These are phyloP conservation scores for Eurytoma californica DNA, from an alignment of 2,888 invertebrate species.

Conservation along the genomic window DNA sequence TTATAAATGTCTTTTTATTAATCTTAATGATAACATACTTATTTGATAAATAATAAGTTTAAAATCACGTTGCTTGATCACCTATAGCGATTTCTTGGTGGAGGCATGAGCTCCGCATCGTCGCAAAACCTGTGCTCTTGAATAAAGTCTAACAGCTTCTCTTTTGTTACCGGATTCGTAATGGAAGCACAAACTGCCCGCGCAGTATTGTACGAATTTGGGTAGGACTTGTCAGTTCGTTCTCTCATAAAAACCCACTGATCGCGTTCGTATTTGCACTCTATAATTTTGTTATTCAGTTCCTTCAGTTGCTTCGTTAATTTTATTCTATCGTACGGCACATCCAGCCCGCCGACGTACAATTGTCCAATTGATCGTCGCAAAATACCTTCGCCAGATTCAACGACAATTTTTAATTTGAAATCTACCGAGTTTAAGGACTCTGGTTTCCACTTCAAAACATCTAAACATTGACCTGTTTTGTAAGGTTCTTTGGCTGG, in stretches of 20 bases:
- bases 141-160: slow-evolving; percentile 85
- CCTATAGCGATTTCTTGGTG: slow-evolving; percentile 78
- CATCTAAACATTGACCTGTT: slow-evolving; percentile 87
- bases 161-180: slow-evolving; percentile 88
- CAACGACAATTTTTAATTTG: slow-evolving; percentile 86
- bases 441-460: slow-evolving; percentile 98
- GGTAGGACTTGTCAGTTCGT: slow-evolving; percentile 96
- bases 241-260: slow-evolving; percentile 97
- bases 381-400: slow-evolving; percentile 83
- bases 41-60: slow-evolving; percentile 23
- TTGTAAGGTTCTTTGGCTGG: slow-evolving; percentile 91
- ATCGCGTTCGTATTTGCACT: slow-evolving; percentile 89
- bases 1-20: slow-evolving; percentile 53
- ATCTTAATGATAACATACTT: slow-evolving; percentile 41
- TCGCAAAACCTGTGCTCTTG: slow-evolving; percentile 80
- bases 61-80: slow-evolving; percentile 63
- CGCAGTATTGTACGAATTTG: slow-evolving; percentile 93
- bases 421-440: slow-evolving; percentile 98
- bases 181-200: slow-evolving; percentile 91
- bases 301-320: slow-evolving; percentile 86
- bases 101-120: slow-evolving; percentile 85
- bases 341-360: slow-evolving; percentile 84
- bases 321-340: slow-evolving; percentile 84
- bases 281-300: slow-evolving; percentile 94
- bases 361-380: slow-evolving; percentile 83